Percentiles rank a stretch among this genome's conserved stretches.
phyloP scores from a whole-genome alignment of 2,113 vertebrate genomes.

The Spea multiplicata region DNA sequence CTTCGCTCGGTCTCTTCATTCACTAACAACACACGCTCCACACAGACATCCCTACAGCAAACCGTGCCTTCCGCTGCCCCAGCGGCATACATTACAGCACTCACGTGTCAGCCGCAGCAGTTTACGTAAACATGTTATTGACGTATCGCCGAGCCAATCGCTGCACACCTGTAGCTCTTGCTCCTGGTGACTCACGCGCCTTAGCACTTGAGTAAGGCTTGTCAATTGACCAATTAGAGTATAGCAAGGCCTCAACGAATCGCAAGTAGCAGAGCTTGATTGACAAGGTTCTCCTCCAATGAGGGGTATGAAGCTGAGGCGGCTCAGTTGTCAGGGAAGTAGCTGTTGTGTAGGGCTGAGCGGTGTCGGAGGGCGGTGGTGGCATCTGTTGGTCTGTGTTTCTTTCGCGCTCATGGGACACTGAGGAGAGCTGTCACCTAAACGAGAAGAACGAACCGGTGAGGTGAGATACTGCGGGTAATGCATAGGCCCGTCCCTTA shows the following conservation, averaged over 20 bases:
- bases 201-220: not conserved
- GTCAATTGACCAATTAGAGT: not conserved
- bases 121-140: not conserved
- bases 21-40: too few species aligned
- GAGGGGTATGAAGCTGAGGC: not conserved
- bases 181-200: slow-evolving; percentile 9
- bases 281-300: slow-evolving; percentile 14
- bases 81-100: not conserved
- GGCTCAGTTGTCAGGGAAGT: slow-evolving; percentile 36
- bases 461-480: not conserved
- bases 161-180: not conserved
- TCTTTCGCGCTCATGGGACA: slow-evolving; percentile 1
- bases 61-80: not conserved
- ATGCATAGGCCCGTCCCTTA: too few species aligned
- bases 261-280: not conserved
- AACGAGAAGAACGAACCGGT: not conserved
- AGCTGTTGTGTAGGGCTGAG: slow-evolving; percentile 19
- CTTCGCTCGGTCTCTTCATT: too few species aligned
- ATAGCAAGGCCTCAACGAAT: not conserved
- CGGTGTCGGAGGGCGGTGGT: slow-evolving; percentile 3
- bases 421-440: not conserved
- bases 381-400: not conserved
- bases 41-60: too few species aligned
- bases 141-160: not conserved
- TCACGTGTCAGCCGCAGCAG: not conserved